Base-by-base conservation (phyloP, 2,888 invertebrate genomes). In the Mellilla xanthometata region DNA sequence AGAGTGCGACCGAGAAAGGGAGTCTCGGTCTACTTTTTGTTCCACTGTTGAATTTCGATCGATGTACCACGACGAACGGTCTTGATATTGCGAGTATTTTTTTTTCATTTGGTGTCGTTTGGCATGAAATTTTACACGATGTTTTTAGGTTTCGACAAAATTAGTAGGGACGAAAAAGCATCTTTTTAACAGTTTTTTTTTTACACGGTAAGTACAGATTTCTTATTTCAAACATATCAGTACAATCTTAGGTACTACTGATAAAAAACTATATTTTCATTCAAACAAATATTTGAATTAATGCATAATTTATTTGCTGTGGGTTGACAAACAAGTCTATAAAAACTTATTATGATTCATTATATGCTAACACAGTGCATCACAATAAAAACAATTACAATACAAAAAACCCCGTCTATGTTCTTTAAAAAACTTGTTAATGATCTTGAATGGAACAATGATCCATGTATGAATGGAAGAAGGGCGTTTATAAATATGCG, bases 21-120 rank as follows among this genome's bases (percentile, higher is more conserved):
- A 48, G 54, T 49, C 55, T 57, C 72, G 78, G 76, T 75, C 78
- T 72, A 84, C 86, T 86, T 87, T 86, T 86, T 87, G 81, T 77
- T 74, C 72, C 64, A 75, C 80, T 76, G 78, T 75, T 80, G 83
- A 85, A 85, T 86, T 85, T 81, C 78, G 85, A 85, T 82, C 83
- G 78, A 75, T 81, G 73, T 76, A 80, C 66, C 60, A 67, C 76
- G 77, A 52, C 52, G 51, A 48, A 42, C 49, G 32, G 54, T 75
- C 66, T 85, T 85, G 83, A 9, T 36, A 36, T 10, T 36, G 59
- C 80, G 76, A 75, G 84, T 76, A 60, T 36, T 39, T 54, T 62
- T 62, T 19, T 19, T 19, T n/a, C n/a, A n/a, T n/a, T 19, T 19
- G 15, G 3, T 19, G 15, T 62, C 61, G 51, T 40, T 49, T 41